Percentiles rank a stretch among this genome's conserved stretches.
These are phyloP conservation scores for Caradrina clavipalpis DNA, from an alignment of 2,888 invertebrate genomes.

Conservation along the genomic window DNA sequence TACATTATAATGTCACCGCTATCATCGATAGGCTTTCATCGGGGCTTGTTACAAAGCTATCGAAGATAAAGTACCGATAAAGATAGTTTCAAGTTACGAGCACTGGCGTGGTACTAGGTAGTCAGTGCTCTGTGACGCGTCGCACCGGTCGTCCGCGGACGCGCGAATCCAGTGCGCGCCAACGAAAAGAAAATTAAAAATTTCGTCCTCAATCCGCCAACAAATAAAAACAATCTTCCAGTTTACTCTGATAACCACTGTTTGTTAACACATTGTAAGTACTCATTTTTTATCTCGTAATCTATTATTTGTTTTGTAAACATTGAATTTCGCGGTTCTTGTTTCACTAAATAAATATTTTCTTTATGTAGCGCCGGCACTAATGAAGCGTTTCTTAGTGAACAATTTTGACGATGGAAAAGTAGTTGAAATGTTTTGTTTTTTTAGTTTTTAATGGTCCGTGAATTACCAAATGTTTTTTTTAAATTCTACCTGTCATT, in stretches of 20 bases:
- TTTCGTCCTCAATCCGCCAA: constrained; percentile 39
- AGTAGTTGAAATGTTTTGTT: constrained; percentile 11
- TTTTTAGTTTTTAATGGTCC: not conserved
- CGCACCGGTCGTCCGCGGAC: constrained; percentile 58
- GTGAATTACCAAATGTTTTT: not conserved
- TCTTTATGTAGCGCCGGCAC: constrained; percentile 36
- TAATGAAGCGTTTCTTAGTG: constrained; percentile 21
- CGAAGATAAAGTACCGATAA: constrained; percentile 63
- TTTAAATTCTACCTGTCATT: too few relatives aligned
- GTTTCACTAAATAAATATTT: constrained; percentile 36
- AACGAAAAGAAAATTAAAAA: constrained; percentile 40
- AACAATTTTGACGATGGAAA: constrained; percentile 17
- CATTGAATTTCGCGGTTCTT: constrained; percentile 58
- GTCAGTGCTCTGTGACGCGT: constrained; percentile 58
- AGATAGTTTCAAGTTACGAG: constrained; percentile 61
- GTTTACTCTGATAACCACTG: constrained; percentile 56
- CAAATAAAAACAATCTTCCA: constrained; percentile 57
- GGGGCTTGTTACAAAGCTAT: constrained; percentile 64
- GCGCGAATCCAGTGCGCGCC: constrained; percentile 29
- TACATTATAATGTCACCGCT: constrained; percentile 33
- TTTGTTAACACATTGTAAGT: constrained; percentile 58
- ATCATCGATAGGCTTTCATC: constrained; percentile 60
- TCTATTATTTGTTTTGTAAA: constrained; percentile 62
- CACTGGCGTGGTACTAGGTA: constrained; percentile 24
- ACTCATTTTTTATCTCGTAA: constrained; percentile 54